Percentiles rank a stretch among this genome's conserved stretches.
These are phyloP conservation scores for Xiphydria camelus DNA, from an alignment of 2,888 invertebrate species.

Conservation along the genomic window DNA sequence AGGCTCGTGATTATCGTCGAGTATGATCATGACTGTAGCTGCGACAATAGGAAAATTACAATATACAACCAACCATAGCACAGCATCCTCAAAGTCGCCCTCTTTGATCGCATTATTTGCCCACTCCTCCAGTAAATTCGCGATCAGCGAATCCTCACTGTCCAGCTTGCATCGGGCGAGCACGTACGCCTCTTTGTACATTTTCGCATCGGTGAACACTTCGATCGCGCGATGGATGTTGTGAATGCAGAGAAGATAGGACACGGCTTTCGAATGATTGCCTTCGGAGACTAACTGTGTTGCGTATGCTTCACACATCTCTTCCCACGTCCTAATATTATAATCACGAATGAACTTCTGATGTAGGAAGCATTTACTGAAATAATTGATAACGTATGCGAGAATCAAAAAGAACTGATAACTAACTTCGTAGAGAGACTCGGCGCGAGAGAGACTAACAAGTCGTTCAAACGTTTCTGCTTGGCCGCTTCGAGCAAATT, in stretches of 20 bases:
- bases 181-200: conserved; percentile 64
- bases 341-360: too few relatives aligned
- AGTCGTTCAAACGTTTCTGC: conserved; percentile 52
- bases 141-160: conserved; percentile 57
- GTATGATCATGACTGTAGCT: too few relatives aligned
- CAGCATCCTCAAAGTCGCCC: conserved; percentile 62
- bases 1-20: too few relatives aligned
- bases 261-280: conserved; percentile 60
- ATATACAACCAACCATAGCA: too few relatives aligned
- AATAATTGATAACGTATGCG: too few relatives aligned
- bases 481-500: conserved; percentile 48
- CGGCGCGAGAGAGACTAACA: conserved; percentile 41
- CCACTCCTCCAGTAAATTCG: conserved; percentile 60
- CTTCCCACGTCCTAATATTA: conserved; percentile 62
- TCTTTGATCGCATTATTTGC: conserved; percentile 51
- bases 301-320: conserved; percentile 65
- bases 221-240: conserved; percentile 63
- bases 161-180: conserved; percentile 62
- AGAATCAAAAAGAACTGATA: too few relatives aligned
- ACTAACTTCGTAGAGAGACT: conserved; percentile 44
- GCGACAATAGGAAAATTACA: too few relatives aligned
- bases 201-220: conserved; percentile 55
- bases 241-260: conserved; percentile 65
- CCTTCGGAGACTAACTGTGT: conserved; percentile 62
- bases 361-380: too few relatives aligned